Evolutionary conservation across 2,113 vertebrate genomes (phyloP).

Genomic region (Callionymus lyra): DNA sequence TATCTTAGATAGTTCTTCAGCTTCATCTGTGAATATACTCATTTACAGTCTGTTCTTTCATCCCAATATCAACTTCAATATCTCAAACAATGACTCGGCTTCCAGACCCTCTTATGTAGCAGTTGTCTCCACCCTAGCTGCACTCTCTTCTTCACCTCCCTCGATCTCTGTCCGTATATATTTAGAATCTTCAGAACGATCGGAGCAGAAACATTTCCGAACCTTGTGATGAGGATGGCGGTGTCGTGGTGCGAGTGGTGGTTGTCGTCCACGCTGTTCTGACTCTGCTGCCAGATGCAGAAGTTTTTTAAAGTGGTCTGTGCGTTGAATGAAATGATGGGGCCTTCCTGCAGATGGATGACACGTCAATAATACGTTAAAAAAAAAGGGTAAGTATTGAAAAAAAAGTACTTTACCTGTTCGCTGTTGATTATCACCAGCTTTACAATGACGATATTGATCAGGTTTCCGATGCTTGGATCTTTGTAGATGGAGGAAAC

Average conservation of each 20-base stretch:
- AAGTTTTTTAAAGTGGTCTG: conserved; percentile 97
- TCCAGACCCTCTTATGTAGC: too few relatives aligned
- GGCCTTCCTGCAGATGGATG: conserved; percentile 76
- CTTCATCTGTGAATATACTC: too few relatives aligned
- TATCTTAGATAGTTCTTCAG: too few relatives aligned
- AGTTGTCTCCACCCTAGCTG: too few relatives aligned
- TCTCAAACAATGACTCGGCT: too few relatives aligned
- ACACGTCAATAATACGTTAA: not conserved
- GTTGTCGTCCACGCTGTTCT: conserved; percentile 81
- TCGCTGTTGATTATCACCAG: conserved; percentile 92
- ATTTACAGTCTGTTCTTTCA: too few relatives aligned
- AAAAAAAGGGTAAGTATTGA: conserved; percentile 2
- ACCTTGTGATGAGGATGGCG: conserved; percentile 91
- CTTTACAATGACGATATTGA: conserved; percentile 96
- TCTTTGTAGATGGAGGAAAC: conserved; percentile 98
- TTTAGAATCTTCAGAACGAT: too few relatives aligned
- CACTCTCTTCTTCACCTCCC: too few relatives aligned
- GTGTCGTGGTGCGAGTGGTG: conserved; percentile 87
- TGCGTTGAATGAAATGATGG: conserved; percentile 88
- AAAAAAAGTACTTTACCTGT: conserved; percentile 70
- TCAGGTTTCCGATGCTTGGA: conserved; percentile 97
- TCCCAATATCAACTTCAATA: too few relatives aligned
- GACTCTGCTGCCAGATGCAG: conserved; percentile 93
- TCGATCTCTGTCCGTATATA: not conserved
- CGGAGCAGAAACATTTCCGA: too few relatives aligned